These are phyloP conservation scores for Globia sparganii DNA, from an alignment of 2,888 invertebrate species.

Conservation along the genomic window DNA sequence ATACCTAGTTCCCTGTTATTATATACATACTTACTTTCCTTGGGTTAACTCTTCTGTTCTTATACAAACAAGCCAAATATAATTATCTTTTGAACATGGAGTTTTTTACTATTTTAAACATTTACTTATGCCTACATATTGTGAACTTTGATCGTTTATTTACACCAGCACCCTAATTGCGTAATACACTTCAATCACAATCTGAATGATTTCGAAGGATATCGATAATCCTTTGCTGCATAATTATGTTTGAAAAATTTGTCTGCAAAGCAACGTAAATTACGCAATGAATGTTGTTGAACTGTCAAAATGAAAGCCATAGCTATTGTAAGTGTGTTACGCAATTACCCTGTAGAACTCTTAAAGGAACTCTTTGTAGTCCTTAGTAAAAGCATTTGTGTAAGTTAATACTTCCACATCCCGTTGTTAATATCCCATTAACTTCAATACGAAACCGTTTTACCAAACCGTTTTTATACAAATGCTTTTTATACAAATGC, in stretches of 20 bases:
- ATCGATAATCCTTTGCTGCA: no score
- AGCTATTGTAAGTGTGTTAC: not conserved
- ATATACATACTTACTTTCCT: no score
- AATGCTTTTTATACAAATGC: conserved; percentile 13
- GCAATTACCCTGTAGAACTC: not conserved
- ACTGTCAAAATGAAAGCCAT: no score
- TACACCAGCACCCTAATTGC: not conserved
- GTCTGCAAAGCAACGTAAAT: no score
- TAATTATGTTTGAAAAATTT: no score
- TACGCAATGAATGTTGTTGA: no score
- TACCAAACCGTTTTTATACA: conserved; percentile 11
- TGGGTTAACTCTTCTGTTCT: not conserved
- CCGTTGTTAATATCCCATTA: conserved; percentile 5
- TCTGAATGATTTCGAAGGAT: no score
- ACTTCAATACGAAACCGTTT: not conserved
- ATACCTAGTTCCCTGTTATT: not conserved
- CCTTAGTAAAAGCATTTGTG: conserved; percentile 25
- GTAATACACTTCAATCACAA: no score
- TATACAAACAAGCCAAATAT: not conserved
- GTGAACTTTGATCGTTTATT: conserved; percentile 42
- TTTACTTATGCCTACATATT: conserved; percentile 11
- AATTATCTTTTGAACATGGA: not conserved
- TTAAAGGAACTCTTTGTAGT: not conserved
- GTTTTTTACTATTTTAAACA: not conserved
- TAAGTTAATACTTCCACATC: conserved; percentile 6